Percentiles rank a stretch among this genome's conserved stretches.
Conservation (phyloP, 2,797 vertebrate genomes). For the Botia kubotai region DNA sequence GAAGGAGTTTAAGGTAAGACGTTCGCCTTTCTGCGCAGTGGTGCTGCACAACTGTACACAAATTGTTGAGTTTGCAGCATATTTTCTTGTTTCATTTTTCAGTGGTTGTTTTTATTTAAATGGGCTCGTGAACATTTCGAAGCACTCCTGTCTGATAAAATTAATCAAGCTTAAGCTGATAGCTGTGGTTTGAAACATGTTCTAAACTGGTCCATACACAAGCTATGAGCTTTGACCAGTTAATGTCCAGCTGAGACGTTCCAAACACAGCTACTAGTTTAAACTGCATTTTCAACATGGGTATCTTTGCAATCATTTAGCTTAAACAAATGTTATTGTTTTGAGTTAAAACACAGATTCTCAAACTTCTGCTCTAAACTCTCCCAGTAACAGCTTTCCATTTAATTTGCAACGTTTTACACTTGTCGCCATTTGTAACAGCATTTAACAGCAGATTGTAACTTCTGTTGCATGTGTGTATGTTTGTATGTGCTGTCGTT, state of each 20-base stretch:
- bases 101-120: neutral
- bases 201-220: neutral
- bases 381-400: neutral
- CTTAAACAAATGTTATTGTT: neutral
- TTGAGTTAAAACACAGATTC: neutral
- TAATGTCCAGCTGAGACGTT: neutral
- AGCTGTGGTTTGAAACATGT: neutral
- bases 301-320: neutral
- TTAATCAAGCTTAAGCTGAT: neutral
- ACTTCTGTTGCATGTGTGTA: slow-evolving; percentile 27
- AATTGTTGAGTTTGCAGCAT: too few relatives aligned
- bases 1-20: too few relatives aligned
- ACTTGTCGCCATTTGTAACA: slow-evolving; percentile 16
- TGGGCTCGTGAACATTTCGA: neutral
- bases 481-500: slow-evolving; percentile 38
- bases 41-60: too few relatives aligned
- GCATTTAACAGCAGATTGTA: slow-evolving; percentile 30
- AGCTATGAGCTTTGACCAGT: neutral
- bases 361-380: neutral
- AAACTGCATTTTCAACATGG: neutral
- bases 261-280: neutral
- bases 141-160: neutral
- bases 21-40: too few relatives aligned
- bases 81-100: neutral
- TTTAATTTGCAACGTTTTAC: neutral